Evolutionary conservation across 2,113 vertebrate genomes (phyloP).

Genomic region (Pachyramphus minor): DNA sequence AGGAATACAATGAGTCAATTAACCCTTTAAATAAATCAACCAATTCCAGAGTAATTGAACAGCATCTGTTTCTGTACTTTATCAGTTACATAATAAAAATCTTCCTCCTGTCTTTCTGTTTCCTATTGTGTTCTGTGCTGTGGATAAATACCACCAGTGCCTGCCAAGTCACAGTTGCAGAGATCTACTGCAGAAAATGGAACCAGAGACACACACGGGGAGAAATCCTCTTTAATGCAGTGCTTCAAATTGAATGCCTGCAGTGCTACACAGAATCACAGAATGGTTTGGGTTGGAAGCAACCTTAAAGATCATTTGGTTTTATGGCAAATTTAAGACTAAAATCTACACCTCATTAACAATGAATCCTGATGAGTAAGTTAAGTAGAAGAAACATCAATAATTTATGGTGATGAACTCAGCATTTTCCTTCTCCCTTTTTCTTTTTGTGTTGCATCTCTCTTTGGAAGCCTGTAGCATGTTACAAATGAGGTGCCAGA

Average conservation of each 20-base stretch:
- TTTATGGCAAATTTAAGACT: slow-evolving; percentile 59
- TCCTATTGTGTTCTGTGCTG: slow-evolving; percentile 10
- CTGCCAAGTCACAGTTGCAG: slow-evolving; percentile 38
- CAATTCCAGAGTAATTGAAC: neutral
- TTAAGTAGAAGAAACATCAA: slow-evolving; percentile 59
- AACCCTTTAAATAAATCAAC: slow-evolving; percentile 44
- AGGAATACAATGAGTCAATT: slow-evolving; percentile 18
- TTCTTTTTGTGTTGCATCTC: slow-evolving; percentile 38
- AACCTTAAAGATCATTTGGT: neutral
- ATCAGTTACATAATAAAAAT: slow-evolving; percentile 42
- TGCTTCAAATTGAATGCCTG: slow-evolving; percentile 51
- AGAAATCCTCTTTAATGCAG: slow-evolving; percentile 44
- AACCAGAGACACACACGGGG: slow-evolving; percentile 19
- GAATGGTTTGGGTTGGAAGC: neutral
- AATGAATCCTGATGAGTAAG: slow-evolving; percentile 65
- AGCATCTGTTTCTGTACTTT: slow-evolving; percentile 29
- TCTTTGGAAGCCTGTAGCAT: slow-evolving; percentile 35
- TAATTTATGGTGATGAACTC: slow-evolving; percentile 68
- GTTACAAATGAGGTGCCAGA: slow-evolving; percentile 41
- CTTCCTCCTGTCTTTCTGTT: slow-evolving; percentile 22
- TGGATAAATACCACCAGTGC: neutral
- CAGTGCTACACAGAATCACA: slow-evolving; percentile 29
- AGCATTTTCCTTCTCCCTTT: slow-evolving; percentile 39
- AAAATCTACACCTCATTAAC: slow-evolving; percentile 65
- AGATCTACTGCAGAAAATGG: slow-evolving; percentile 19